phyloP scores from a whole-genome alignment of 2,888 invertebrate genomes.

The Pollenia amentaria region DNA sequence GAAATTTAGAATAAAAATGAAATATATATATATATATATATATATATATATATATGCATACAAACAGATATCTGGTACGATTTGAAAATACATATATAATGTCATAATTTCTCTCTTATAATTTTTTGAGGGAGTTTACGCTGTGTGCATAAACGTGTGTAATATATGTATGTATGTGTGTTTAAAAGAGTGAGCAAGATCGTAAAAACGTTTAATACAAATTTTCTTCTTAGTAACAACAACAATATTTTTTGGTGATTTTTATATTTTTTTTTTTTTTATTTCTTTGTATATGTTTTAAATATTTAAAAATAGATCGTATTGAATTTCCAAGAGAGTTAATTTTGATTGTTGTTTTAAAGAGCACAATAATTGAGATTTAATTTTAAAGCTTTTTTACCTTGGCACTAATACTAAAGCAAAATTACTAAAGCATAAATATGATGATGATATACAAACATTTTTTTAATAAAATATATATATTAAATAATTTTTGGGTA shows the following conservation, averaged over 20 bases:
- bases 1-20: background rate
- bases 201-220: background rate
- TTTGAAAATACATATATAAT: slow-evolving; percentile 18
- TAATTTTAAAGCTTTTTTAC: slow-evolving; percentile 75
- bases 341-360: slow-evolving; percentile 7
- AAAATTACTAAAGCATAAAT: slow-evolving; percentile 16
- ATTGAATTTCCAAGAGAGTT: slow-evolving; percentile 79
- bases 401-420: slow-evolving; percentile 79
- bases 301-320: slow-evolving; percentile 81
- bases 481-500: slow-evolving; percentile 7
- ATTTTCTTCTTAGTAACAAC: slow-evolving; percentile 41
- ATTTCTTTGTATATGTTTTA: slow-evolving; percentile 43
- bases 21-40: background rate
- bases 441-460: slow-evolving; percentile 31
- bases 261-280: background rate
- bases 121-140: background rate
- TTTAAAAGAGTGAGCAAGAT: background rate
- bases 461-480: slow-evolving; percentile 28
- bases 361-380: slow-evolving; percentile 32
- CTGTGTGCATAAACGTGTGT: background rate
- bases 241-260: slow-evolving; percentile 27
- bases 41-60: background rate
- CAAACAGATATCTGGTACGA: background rate
- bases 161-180: background rate
- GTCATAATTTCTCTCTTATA: slow-evolving; percentile 48